These are phyloP conservation scores for Mercenaria mercenaria DNA, from an alignment of 1,140 invertebrate genomes.

Conservation along the genomic window DNA sequence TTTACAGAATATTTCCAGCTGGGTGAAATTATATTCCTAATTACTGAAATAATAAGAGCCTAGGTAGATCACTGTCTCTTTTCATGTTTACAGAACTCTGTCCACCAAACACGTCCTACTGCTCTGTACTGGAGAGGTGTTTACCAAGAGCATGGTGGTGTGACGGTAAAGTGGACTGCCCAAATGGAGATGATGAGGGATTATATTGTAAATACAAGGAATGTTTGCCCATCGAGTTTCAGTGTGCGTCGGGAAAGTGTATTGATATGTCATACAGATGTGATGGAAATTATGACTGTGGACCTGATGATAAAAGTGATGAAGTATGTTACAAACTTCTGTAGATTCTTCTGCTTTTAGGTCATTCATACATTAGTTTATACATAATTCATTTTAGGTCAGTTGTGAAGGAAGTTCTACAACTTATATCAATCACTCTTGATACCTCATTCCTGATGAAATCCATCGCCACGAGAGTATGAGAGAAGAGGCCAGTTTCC, in stretches of 20 bases:
- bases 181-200: slow-evolving; percentile 26
- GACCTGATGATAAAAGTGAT: slow-evolving; percentile 33
- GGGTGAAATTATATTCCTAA: too few relatives aligned
- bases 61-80: too few relatives aligned
- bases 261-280: not conserved
- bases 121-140: not conserved
- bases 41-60: too few relatives aligned
- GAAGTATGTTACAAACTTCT: too few relatives aligned
- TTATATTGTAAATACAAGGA: slow-evolving; percentile 51
- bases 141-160: slow-evolving; percentile 44
- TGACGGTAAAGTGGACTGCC: slow-evolving; percentile 44
- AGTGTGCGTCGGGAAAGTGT: slow-evolving; percentile 36
- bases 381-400: too few relatives aligned
- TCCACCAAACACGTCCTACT: slow-evolving; percentile 26
- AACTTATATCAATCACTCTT: too few relatives aligned
- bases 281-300: slow-evolving; percentile 25
- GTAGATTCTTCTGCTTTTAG: not conserved
- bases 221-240: not conserved
- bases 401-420: too few relatives aligned
- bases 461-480: too few relatives aligned
- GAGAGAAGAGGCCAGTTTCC: too few relatives aligned
- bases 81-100: slow-evolving; percentile 42
- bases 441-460: too few relatives aligned
- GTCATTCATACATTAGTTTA: too few relatives aligned
- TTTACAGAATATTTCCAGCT: too few relatives aligned